Evolutionary conservation across 2,888 invertebrate genomes (phyloP).

Genomic region (Nomada fucata): DNA sequence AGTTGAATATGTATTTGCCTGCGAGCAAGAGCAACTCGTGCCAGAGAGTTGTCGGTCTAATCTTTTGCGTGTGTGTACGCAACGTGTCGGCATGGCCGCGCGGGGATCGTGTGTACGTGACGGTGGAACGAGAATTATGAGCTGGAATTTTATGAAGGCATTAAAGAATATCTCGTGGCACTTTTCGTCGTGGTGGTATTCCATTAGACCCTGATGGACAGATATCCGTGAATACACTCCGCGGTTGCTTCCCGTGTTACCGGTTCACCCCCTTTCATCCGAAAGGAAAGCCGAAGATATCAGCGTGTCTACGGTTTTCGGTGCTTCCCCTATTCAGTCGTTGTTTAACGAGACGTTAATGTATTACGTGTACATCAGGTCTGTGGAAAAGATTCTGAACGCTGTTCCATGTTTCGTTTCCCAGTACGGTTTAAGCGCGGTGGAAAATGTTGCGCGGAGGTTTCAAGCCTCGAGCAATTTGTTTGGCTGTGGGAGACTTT

Average conservation of each 20-base stretch:
- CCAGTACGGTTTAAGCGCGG: not conserved
- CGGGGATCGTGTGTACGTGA: constrained; percentile 18
- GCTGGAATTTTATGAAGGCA: constrained; percentile 72
- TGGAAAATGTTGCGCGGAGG: too few relatives aligned
- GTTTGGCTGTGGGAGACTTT: too few relatives aligned
- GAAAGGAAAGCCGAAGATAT: constrained; percentile 50
- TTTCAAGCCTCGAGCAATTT: too few relatives aligned
- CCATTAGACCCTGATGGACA: constrained; percentile 64
- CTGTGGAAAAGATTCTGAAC: not conserved
- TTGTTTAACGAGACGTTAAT: constrained; percentile 18
- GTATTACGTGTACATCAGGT: not conserved
- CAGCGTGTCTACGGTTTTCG: constrained; percentile 5
- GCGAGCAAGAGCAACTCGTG: constrained; percentile 61
- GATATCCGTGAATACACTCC: constrained; percentile 62
- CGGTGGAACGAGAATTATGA: constrained; percentile 62
- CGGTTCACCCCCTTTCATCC: constrained; percentile 16
- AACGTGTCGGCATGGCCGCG: constrained; percentile 7
- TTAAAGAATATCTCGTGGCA: constrained; percentile 72
- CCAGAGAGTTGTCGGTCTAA: constrained; percentile 55
- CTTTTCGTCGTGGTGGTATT: constrained; percentile 62
- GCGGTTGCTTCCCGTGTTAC: constrained; percentile 41
- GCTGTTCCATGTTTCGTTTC: not conserved
- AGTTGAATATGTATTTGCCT: constrained; percentile 75
- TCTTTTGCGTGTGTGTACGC: constrained; percentile 50
- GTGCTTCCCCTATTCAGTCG: not conserved